Base-by-base conservation (phyloP, 30 jellyfish, hydroid and myxozoan species). In the Turritopsis dohrnii region DNA sequence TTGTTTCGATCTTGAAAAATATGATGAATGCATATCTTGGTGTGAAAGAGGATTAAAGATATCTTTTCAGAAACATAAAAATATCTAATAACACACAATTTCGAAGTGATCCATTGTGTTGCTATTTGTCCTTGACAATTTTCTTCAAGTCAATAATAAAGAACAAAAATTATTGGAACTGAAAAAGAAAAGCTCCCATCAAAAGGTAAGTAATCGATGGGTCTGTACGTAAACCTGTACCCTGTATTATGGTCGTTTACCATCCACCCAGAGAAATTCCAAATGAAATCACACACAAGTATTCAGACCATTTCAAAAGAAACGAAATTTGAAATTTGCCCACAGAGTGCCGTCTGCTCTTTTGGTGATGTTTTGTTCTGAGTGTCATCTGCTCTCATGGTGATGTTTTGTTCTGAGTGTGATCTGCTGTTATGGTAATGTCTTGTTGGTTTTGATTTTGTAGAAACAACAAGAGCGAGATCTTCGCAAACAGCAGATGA, bases 381-480 rank as follows among this genome's bases (percentile, higher is more conserved):
- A n/a, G n/a, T n/a, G n/a, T n/a, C n/a, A n/a, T n/a, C n/a, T n/a
- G n/a, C n/a, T n/a, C n/a, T n/a, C n/a, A n/a, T n/a, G n/a, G n/a
- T n/a, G n/a, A n/a, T n/a, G n/a, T n/a, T n/a, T n/a, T n/a, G n/a
- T n/a, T n/a, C n/a, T n/a, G n/a, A n/a, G n/a, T n/a, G n/a, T n/a
- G n/a, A n/a, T n/a, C n/a, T n/a, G n/a, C n/a, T n/a, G n/a, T n/a
- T n/a, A n/a, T n/a, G n/a, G n/a, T n/a, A n/a, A n/a, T n/a, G n/a
- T n/a, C n/a, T n/a, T n/a, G n/a, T n/a, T n/a, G n/a, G n/a, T n/a
- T n/a, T n/a, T n/a, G n/a, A 79, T 52, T 77, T 54, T 74, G 21
- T 82, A 91, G 96, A 93, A 93, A 88, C 31, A 52, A 41, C 89
- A 84, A 86, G 98, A 93, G 26, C 86, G 98, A n/a, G 90, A 93